These are phyloP conservation scores for Andrena trimmerana DNA, from an alignment of 2,888 invertebrate genomes.

Conservation along the genomic window DNA sequence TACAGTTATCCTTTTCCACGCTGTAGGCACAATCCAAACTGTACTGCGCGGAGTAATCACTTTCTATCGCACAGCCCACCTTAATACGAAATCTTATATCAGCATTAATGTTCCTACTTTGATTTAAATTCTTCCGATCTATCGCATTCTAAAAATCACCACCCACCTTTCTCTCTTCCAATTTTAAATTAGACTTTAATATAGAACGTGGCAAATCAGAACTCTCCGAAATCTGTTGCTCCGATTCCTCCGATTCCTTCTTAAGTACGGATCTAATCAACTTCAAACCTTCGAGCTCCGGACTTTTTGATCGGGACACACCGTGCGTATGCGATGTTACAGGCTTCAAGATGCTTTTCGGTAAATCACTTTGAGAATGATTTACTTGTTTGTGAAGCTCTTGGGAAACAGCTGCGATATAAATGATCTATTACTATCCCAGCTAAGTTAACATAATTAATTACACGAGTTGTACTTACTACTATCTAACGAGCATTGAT, in stretches of 20 bases:
- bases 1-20: constrained; percentile 20
- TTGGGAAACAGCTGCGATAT: constrained; percentile 43
- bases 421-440: constrained; percentile 1
- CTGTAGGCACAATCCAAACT: constrained; percentile 38
- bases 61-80: constrained; percentile 28
- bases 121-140: constrained; percentile 12
- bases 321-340: constrained; percentile 42
- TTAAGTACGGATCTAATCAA: constrained; percentile 75
- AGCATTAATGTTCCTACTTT: constrained; percentile 20
- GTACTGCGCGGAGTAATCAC: constrained; percentile 26
- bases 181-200: constrained; percentile 61
- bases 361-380: constrained; percentile 52
- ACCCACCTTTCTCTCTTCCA: constrained; percentile 51
- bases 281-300: constrained; percentile 66
- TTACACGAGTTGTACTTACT: constrained; percentile 39
- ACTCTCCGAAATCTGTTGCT: constrained; percentile 53
- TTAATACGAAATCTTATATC: constrained; percentile 24
- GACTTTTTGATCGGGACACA: constrained; percentile 52
- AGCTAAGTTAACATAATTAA: not conserved
- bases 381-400: constrained; percentile 21
- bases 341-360: constrained; percentile 74
- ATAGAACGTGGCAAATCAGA: constrained; percentile 62
- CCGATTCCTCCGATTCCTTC: constrained; percentile 69
- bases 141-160: constrained; percentile 2
- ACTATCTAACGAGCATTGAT: constrained; percentile 37